Percentiles rank a stretch among this genome's conserved stretches.
phyloP scores from a whole-genome alignment of 2,113 vertebrate genomes.

The Dicaeum eximium region DNA sequence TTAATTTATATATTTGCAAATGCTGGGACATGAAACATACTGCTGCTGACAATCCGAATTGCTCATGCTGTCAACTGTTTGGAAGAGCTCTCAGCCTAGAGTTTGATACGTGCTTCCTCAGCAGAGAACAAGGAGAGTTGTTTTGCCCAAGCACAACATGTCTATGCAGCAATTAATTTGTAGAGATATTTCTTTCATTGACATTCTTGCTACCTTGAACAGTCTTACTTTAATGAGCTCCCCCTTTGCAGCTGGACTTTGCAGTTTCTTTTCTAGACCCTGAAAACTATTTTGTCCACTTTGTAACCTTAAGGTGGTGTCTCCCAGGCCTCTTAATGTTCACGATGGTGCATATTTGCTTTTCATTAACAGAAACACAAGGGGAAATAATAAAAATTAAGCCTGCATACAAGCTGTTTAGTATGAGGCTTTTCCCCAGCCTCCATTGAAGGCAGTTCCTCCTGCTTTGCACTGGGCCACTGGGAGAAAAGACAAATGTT shows the following conservation, averaged over 20 bases:
- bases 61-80: background rate
- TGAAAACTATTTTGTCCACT: background rate
- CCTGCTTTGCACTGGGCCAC: rapidly evolving
- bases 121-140: background rate
- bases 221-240: background rate
- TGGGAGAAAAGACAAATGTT: background rate
- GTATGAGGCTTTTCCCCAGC: no score
- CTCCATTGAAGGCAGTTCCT: background rate
- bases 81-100: background rate
- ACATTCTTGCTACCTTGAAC: background rate
- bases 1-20: background rate
- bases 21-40: background rate
- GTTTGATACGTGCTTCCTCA: background rate
- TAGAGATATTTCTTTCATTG: background rate
- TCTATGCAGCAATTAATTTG: background rate
- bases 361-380: background rate
- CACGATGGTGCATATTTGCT: background rate
- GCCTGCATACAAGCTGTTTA: background rate
- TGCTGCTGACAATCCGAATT: background rate
- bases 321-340: background rate
- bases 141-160: background rate
- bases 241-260: background rate
- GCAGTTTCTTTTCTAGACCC: background rate
- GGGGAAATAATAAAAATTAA: background rate
- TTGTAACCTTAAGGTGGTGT: background rate